phyloP scores from a whole-genome alignment of 2,113 vertebrate genomes.

The Camelus bactrianus region DNA sequence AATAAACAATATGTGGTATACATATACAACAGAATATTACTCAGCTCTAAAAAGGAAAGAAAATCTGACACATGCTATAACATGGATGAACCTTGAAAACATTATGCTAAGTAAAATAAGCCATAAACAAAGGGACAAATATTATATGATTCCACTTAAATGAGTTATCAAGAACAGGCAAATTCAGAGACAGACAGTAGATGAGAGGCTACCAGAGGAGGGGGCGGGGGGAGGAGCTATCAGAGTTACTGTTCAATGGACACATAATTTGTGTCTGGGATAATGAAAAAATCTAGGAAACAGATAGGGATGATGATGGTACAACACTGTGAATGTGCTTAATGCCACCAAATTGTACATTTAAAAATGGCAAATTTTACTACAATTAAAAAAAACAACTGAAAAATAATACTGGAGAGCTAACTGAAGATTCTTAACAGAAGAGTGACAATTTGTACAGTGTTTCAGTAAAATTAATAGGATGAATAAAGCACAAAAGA shows the following conservation, averaged over 20 bases:
- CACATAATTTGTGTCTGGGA: neutral
- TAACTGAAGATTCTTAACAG: neutral
- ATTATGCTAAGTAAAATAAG: neutral
- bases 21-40: neutral
- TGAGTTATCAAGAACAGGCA: neutral
- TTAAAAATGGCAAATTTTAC: neutral
- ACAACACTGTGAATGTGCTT: neutral
- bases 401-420: neutral
- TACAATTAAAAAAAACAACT: neutral
- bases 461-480: neutral
- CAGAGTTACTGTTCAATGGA: neutral
- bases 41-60: neutral
- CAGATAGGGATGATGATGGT: neutral
- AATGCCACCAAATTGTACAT: neutral
- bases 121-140: constrained; percentile 21
- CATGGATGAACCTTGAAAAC: neutral
- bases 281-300: constrained; percentile 8
- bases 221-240: rapidly evolving
- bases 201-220: neutral
- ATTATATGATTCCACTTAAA: neutral
- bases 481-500: neutral
- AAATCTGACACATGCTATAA: neutral
- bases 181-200: neutral
- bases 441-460: neutral
- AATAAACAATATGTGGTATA: neutral